Conservation (phyloP, 64 coral and sea anemone species). For the Pocillopora verrucosa region DNA sequence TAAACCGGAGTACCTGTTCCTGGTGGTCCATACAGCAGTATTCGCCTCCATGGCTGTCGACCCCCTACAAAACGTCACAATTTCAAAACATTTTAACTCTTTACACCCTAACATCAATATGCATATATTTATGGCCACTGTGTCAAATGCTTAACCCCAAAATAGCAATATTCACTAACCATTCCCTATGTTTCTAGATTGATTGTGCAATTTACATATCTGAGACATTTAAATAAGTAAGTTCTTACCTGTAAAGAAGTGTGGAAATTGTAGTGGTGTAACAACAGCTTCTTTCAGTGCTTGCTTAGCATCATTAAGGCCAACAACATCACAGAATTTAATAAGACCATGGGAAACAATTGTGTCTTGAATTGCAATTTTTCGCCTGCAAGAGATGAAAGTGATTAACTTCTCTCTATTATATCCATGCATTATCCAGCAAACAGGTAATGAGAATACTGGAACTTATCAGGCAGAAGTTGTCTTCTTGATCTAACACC, state of each 20-base stretch:
- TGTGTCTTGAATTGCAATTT: conserved; percentile 95
- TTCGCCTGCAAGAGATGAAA: conserved; percentile 51
- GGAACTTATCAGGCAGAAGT: too few species aligned
- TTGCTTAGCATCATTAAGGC: conserved; percentile 75
- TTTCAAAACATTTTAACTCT: background rate
- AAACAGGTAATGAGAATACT: too few species aligned
- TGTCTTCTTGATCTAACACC: too few species aligned
- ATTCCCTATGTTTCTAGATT: too few species aligned
- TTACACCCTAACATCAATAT: background rate
- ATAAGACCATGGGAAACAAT: conserved; percentile 66
- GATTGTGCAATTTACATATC: too few species aligned
- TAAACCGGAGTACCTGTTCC: conserved; percentile 71
- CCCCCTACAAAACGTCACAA: conserved; percentile 45
- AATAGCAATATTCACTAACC: too few species aligned
- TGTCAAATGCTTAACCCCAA: too few species aligned
- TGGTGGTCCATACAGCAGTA: conserved; percentile 91
- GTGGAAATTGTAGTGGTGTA: conserved; percentile 88
- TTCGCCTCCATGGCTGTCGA: conserved; percentile 88
- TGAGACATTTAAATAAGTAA: too few species aligned
- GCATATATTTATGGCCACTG: too few species aligned
- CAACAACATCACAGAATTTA: conserved; percentile 84
- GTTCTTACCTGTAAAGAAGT: conserved; percentile 87
- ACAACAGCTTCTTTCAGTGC: conserved; percentile 92
- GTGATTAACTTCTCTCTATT: too few species aligned
- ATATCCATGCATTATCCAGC: too few species aligned